These are phyloP conservation scores for Colistium nudipinnis DNA, from an alignment of 2,113 vertebrate species.

Conservation along the genomic window DNA sequence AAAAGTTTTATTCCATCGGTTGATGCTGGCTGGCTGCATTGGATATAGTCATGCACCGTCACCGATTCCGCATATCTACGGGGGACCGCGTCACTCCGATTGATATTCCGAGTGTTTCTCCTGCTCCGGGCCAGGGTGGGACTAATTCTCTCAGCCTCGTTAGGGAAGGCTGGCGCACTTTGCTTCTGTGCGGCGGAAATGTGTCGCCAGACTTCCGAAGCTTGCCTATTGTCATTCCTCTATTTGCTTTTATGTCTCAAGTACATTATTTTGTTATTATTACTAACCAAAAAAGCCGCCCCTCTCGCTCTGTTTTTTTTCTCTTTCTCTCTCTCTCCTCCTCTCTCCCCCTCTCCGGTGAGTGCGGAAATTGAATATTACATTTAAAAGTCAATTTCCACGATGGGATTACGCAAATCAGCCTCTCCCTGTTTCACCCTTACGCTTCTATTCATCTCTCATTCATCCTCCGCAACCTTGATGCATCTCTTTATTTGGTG, in stretches of 20 bases:
- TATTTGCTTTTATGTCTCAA: conserved; percentile 83
- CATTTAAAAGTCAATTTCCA: conserved; percentile 85
- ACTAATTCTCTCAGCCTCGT: conserved; percentile 74
- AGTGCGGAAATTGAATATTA: conserved; percentile 83
- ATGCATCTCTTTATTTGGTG: conserved; percentile 83
- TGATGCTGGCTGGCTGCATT: conserved; percentile 25
- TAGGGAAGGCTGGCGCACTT: conserved; percentile 68
- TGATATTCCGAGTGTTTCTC: conserved; percentile 57
- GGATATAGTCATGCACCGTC: conserved; percentile 8
- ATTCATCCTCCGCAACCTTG: conserved; percentile 74
- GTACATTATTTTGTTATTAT: conserved; percentile 85
- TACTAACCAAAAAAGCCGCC: conserved; percentile 74
- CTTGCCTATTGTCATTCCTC: conserved; percentile 70
- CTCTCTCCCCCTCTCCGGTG: conserved; percentile 53
- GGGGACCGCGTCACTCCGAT: conserved; percentile 14
- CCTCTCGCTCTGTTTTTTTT: conserved; percentile 17
- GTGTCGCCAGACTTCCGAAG: conserved; percentile 59
- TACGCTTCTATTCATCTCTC: conserved; percentile 70
- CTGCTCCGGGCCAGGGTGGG: conserved; percentile 59
- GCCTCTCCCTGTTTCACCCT: conserved; percentile 62
- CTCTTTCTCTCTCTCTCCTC: background rate
- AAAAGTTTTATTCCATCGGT: conserved; percentile 17
- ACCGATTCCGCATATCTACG: conserved; percentile 26
- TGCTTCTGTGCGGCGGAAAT: conserved; percentile 75
- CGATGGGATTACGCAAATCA: conserved; percentile 85